Percentiles rank a stretch among this genome's conserved stretches.
These are phyloP conservation scores for Falco rusticolus DNA, from an alignment of 2,797 vertebrate species.

Conservation along the genomic window DNA sequence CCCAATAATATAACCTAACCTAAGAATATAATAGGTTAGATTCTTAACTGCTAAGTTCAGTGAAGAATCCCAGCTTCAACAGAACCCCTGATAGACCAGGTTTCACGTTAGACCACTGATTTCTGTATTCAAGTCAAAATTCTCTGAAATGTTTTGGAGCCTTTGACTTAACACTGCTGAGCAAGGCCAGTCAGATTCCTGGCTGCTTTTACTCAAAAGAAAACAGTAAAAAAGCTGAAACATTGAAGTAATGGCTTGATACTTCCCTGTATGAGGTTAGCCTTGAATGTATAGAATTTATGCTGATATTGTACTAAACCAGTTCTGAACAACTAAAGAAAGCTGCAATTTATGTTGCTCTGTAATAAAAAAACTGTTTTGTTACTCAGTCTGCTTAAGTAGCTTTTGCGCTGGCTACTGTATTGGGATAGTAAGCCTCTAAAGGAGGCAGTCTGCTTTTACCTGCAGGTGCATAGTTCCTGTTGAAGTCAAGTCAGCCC, in stretches of 20 bases:
- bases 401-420: background rate
- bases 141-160: background rate
- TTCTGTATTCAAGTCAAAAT: background rate
- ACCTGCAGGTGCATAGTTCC: background rate
- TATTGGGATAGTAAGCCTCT: background rate
- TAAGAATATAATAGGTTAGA: background rate
- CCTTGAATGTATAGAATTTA: background rate
- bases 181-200: background rate
- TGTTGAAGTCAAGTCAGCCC: constrained; percentile 1
- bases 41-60: background rate
- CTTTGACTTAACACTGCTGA: background rate
- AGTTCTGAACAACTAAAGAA: background rate
- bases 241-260: background rate
- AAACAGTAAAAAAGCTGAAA: background rate
- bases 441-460: background rate
- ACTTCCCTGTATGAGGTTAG: background rate
- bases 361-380: background rate
- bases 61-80: background rate
- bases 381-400: background rate
- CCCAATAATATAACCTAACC: background rate
- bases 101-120: background rate
- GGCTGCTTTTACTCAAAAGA: background rate
- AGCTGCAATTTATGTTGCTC: background rate
- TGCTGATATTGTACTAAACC: background rate
- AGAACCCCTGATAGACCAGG: background rate